phyloP scores from a whole-genome alignment of 1,140 invertebrate genomes.

The Acromyrmex heyeri region DNA sequence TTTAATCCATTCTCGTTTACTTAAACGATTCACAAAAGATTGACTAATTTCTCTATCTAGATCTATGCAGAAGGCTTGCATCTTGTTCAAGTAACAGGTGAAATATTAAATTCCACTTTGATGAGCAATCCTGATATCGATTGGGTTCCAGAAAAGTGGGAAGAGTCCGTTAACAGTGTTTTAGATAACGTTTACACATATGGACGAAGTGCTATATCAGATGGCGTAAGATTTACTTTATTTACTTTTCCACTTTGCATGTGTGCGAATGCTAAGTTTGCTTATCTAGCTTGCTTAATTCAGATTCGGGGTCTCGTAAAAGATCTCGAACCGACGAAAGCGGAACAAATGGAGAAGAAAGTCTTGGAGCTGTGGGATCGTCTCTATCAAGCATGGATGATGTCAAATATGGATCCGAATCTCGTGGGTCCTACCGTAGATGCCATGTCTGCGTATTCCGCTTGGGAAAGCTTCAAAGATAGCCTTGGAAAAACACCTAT shows the following conservation, averaged over 20 bases:
- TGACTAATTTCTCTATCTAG: constrained; percentile 85
- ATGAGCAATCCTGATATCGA: constrained; percentile 94
- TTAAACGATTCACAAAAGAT: not conserved
- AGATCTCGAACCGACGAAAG: constrained; percentile 93
- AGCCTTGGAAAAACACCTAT: constrained; percentile 90
- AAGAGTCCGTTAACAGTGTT: constrained; percentile 94
- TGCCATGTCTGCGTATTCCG: constrained; percentile 89
- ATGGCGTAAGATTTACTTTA: constrained; percentile 88
- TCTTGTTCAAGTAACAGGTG: constrained; percentile 95
- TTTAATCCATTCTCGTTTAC: too few species aligned
- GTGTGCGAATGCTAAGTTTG: not conserved
- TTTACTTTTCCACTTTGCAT: constrained; percentile 9
- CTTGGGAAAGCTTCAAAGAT: constrained; percentile 91
- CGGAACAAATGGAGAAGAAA: constrained; percentile 95
- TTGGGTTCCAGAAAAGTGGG: constrained; percentile 89
- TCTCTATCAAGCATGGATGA: constrained; percentile 96
- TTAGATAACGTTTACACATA: constrained; percentile 97
- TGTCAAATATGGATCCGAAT: constrained; percentile 87
- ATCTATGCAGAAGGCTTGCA: constrained; percentile 98
- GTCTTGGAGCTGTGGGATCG: constrained; percentile 97
- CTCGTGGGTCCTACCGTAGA: constrained; percentile 89
- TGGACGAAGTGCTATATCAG: constrained; percentile 94
- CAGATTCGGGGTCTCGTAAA: constrained; percentile 92
- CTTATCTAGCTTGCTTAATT: constrained; percentile 44
- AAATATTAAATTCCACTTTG: constrained; percentile 96